Base-by-base conservation (phyloP, 2,888 invertebrate species). In the Andrena hattorfiana region DNA sequence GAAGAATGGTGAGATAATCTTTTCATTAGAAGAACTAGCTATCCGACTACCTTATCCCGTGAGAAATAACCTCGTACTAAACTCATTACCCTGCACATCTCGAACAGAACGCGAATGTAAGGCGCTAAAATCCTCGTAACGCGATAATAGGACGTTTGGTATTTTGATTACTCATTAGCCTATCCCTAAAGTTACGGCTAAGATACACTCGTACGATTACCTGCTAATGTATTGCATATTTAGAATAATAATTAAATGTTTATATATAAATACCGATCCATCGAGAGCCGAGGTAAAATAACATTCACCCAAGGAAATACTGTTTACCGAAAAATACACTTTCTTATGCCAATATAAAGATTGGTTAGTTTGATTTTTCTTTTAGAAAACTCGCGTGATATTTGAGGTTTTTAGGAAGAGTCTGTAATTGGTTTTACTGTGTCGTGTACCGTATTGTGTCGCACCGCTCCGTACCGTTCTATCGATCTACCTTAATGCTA, bases 261-360 rank as follows among this genome's bases (percentile, higher is more conserved):
- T 42, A 26, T 82, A 83, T 83, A 77, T 67, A 83, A 83, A 80
- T 83, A 79, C 64, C 42, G 69, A 77, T 85, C 69, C 63, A 63
- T 67, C 48, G 23, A 56, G 28, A 64, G 32, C 69, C 28, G 42
- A 76, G 69, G 69, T 69, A 75, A 79, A 66, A 75, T 71, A 73
- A 73, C 35, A 28, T 26, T 56, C 73, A 66, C 42, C 48, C 26
- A 56, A 75, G 35, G 73, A 71, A 77, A 56, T 73, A 80, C 74
- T 69, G 72, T 79, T 77, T 85, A 85, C 82, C 72, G 62, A 87
- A 88, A 87, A 88, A 87, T 87, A 87, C 87, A 77, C 56, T 83
- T 83, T 83, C 54, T 83, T 77, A 76, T 48, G 20, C 70, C 35
- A 64, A 77, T 88, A 83, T 63, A 77, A 86, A 83, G 66, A 67